Percentiles rank a stretch among this genome's conserved stretches.
Conservation (phyloP, 23 tunicate species). For the Oikopleura dioica region DNA sequence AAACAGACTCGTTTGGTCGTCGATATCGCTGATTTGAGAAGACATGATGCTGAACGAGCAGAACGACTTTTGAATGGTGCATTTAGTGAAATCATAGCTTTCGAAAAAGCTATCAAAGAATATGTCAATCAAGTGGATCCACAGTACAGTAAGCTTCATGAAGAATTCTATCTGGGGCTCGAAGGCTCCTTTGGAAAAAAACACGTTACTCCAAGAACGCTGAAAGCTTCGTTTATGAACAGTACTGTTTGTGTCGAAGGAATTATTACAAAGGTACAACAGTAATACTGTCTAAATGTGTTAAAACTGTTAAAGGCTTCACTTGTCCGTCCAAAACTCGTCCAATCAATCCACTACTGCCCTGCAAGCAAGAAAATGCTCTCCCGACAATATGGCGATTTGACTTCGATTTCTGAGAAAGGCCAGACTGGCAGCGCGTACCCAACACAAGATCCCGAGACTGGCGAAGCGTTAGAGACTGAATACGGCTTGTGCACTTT, state of each 20-base stretch:
- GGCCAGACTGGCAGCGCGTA: conserved; percentile 39
- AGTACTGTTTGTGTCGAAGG: conserved; percentile 80
- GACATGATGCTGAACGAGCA: conserved; percentile 33
- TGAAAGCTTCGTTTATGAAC: conserved; percentile 37
- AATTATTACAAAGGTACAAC: conserved; percentile 84
- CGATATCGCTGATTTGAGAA: conserved; percentile 56
- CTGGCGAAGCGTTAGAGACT: conserved; percentile 66
- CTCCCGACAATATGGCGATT: conserved; percentile 49
- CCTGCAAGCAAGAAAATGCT: conserved; percentile 75
- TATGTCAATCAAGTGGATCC: conserved; percentile 49
- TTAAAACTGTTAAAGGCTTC: too few relatives aligned
- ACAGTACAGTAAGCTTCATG: conserved; percentile 41
- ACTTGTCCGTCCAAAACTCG: conserved; percentile 68
- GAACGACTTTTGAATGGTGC: conserved; percentile 33
- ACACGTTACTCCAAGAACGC: conserved; percentile 87
- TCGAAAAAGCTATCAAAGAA: conserved; percentile 60
- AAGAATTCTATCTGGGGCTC: conserved; percentile 79
- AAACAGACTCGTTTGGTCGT: conserved; percentile 42
- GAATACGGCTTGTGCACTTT: conserved; percentile 83
- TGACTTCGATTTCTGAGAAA: conserved; percentile 40
- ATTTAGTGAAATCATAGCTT: conserved; percentile 61
- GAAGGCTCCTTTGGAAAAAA: conserved; percentile 86
- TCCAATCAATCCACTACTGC: conserved; percentile 69
- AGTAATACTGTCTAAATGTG: too few relatives aligned
- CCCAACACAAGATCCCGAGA: conserved; percentile 78